Conservation (phyloP, 2,797 vertebrate species). For the Ispidina picta region DNA sequence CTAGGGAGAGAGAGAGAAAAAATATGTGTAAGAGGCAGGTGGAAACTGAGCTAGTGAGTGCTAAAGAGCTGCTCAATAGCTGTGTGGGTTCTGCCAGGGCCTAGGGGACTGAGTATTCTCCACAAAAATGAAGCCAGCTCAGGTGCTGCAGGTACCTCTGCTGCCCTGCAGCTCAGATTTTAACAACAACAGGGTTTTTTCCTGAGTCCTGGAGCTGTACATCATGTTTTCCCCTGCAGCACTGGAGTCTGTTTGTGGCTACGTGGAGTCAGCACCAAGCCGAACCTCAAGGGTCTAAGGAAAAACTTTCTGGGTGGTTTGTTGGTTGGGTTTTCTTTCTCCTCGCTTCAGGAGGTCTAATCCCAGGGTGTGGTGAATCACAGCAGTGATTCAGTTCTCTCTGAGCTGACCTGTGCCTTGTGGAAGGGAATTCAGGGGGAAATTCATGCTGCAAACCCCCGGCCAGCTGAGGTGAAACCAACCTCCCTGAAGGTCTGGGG, state of each 20-base stretch:
- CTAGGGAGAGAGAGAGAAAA: not conserved
- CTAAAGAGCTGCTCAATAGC: too few species aligned
- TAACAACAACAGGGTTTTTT: not conserved
- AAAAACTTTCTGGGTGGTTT: not conserved
- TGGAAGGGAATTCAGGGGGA: not conserved
- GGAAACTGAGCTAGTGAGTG: not conserved
- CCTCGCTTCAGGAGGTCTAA: not conserved
- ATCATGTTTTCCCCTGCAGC: not conserved
- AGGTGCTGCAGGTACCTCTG: not conserved
- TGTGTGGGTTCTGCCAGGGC: not conserved
- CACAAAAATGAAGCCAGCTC: not conserved
- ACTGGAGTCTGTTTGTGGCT: not conserved
- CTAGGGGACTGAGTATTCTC: not conserved
- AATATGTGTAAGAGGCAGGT: not conserved
- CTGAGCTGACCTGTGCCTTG: not conserved
- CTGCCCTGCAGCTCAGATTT: not conserved
- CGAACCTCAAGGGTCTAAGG: not conserved
- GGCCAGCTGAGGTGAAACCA: not conserved
- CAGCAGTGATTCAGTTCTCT: not conserved
- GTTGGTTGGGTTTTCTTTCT: not conserved
- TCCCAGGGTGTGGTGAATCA: not conserved
- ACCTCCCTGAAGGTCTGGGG: not conserved
- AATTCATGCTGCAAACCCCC: not conserved
- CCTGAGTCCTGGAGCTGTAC: not conserved
- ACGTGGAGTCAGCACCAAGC: not conserved